phyloP scores from a whole-genome alignment of 2,113 vertebrate genomes.

The Petrocephalus microphthalmus region DNA sequence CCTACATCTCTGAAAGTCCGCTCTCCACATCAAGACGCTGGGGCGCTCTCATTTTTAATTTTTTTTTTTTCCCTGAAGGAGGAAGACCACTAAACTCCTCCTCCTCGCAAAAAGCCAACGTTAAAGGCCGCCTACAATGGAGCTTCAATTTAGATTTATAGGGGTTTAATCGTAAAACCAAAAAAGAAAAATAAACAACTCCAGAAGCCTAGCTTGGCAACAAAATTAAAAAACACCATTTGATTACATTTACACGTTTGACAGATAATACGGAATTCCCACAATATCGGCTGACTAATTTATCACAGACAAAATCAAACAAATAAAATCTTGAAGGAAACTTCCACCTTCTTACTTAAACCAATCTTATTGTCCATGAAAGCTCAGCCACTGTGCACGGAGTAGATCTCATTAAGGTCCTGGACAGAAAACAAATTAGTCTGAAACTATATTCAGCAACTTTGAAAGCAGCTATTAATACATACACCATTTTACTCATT shows the following conservation, averaged over 20 bases:
- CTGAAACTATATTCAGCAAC: not conserved
- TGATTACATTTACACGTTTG: not conserved
- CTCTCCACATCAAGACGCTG: not conserved
- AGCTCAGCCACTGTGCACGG: not conserved
- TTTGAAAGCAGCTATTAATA: constrained; percentile 12
- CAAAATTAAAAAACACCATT: not conserved
- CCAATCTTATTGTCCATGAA: not conserved
- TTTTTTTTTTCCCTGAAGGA: too few relatives aligned
- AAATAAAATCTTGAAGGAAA: not conserved
- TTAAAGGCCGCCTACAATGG: not conserved
- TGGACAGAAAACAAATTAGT: not conserved
- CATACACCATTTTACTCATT: constrained; percentile 9
- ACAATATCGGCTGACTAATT: not conserved
- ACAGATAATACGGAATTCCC: not conserved
- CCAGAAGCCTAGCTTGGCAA: not conserved
- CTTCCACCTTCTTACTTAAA: not conserved
- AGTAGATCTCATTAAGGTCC: not conserved
- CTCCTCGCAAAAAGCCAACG: not conserved
- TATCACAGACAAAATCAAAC: not conserved
- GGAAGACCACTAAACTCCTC: not conserved
- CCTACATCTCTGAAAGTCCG: not conserved
- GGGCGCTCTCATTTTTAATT: constrained; percentile 13
- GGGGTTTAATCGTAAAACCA: not conserved
- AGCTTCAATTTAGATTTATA: not conserved
- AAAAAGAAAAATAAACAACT: not conserved